Evolutionary conservation across 37 sponge, comb jelly and placozoan species (phyloP), one percentile per base, ranked within the genome.

Genomic region (Crambe crambe): DNA sequence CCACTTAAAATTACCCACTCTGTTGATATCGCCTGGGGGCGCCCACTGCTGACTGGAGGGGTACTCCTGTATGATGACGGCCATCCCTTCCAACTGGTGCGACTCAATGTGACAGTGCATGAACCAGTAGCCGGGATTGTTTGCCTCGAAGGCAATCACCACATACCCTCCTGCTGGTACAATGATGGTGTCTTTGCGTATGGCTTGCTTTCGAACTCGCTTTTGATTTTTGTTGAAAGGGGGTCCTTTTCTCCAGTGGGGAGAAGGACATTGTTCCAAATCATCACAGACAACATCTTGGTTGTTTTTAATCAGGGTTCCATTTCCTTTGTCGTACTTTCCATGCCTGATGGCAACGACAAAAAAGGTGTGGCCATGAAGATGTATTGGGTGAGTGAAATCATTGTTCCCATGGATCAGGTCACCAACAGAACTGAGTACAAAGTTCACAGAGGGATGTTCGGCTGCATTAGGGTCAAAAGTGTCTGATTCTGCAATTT

Each of bases 51-150:
- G 39, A 51, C 29, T 42, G 35, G 57, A 44, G 1, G 43, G 37
- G 22, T 57, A 67, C 69, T 90, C 91, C 32, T 82, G 77, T 3
- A 95, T 72, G 26, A 95, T 36, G 18, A 88, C 66, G 18, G 86
- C 85, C 95, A 95, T 95, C 17, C 91, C 95, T 58, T 87, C 86
- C 44, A 90, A 39, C 25, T 87, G 91, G 72, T 96, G 91, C 9
- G 75, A 34, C 63, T 93, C 92, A 58, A 93, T 88, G 75, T 96
- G 97, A 63, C 94, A 96, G 82, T 96, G 97, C 29, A 93, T 64
- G 42, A 96, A 92, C 97, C 97, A 96, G 68, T 82, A 81, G 39
- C 97, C 97, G 23, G 97, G 97, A 81, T 93, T 96, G 78, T 90
- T 81, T 4, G 94, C 76, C 22, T 59, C 76, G 58, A 93, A 83